Base-by-base conservation (phyloP, 2,113 vertebrate species). In the Chaenogobius annularis region DNA sequence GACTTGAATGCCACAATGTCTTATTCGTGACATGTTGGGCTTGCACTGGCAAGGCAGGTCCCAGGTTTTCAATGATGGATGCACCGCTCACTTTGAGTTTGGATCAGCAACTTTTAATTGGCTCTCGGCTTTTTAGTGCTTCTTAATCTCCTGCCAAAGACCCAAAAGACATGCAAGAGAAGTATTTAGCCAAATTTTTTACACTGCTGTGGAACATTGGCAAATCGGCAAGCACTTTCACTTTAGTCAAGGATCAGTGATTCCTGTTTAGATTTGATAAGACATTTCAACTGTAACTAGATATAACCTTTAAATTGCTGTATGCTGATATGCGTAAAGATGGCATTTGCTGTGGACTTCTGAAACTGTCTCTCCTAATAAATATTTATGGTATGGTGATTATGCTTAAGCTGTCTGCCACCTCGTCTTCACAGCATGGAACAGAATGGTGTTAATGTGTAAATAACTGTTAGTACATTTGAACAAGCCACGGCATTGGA, bases 21-120 rank as follows among this genome's bases (percentile, higher is more conserved):
- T 82, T 67, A 10, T 69, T 81, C 52, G 70, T 59, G 52, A 46
- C 58, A 5, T 68, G 66, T 81, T 46, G 63, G n/a, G 70, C 73
- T 46, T 35, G 52, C 35, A 59, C 62, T 1, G 19, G 68, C 47
- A 72, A 62, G 75, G 71, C 10, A 1, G 56, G 73, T 78, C 55
- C 66, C 61, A 8, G 76, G 23, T 73, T 78, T 65, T 66, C 11
- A 0, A 40, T 74, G 81, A 85, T 84, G 81, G 80, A 78, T 75
- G 83, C 80, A 88, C 82, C 84, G 78, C 71, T 88, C 85, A 83
- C 11, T 62, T 89, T 75, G 68, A 47, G 66, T 89, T 87, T 81
- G 78, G 73, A 88, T 89, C 83, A 87, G 82, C 71, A 77, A 64
- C 68, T 89, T 85, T 87, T 88, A 90, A 88, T 89, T 89, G 81